Percentiles rank a stretch among this genome's conserved stretches.
These are phyloP conservation scores for Spatulosminthurus flaviceps DNA, from an alignment of 2,888 invertebrate genomes.

Conservation along the genomic window DNA sequence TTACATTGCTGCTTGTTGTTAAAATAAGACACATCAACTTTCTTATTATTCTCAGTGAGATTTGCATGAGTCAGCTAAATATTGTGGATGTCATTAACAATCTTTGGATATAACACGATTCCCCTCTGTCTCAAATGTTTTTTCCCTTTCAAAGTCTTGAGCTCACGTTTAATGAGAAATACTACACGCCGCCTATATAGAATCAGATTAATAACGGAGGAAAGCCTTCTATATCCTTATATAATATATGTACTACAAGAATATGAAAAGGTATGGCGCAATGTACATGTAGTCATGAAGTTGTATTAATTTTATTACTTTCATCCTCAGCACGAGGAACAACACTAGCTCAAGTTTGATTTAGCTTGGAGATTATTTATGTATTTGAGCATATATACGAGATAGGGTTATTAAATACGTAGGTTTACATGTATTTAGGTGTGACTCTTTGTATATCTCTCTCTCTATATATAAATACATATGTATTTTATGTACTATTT, in stretches of 20 bases:
- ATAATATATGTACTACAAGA: too few relatives aligned
- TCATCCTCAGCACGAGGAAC: background rate
- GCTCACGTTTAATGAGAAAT: background rate
- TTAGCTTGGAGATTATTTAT: background rate
- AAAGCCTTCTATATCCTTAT: background rate
- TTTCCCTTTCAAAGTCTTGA: too few relatives aligned
- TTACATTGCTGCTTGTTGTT: too few relatives aligned
- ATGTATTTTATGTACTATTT: too few relatives aligned
- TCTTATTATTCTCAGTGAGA: background rate
- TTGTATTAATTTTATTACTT: conserved; percentile 14
- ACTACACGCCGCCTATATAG: background rate
- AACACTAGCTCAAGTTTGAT: background rate
- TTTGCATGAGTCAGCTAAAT: conserved; percentile 23
- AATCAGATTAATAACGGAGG: background rate
- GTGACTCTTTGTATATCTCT: too few relatives aligned
- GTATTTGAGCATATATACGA: background rate
- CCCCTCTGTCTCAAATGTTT: background rate
- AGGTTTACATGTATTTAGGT: too few relatives aligned
- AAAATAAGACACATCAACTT: background rate
- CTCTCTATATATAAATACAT: too few relatives aligned
- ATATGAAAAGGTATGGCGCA: too few relatives aligned
- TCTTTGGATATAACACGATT: conserved; percentile 1
- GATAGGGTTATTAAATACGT: too few relatives aligned
- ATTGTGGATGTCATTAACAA: background rate
- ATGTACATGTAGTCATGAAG: background rate